A percentile compares a stretch with the other conserved stretches of the same genome.
phyloP scores from a whole-genome alignment of 2,113 vertebrate genomes.

The Strix uralensis region DNA sequence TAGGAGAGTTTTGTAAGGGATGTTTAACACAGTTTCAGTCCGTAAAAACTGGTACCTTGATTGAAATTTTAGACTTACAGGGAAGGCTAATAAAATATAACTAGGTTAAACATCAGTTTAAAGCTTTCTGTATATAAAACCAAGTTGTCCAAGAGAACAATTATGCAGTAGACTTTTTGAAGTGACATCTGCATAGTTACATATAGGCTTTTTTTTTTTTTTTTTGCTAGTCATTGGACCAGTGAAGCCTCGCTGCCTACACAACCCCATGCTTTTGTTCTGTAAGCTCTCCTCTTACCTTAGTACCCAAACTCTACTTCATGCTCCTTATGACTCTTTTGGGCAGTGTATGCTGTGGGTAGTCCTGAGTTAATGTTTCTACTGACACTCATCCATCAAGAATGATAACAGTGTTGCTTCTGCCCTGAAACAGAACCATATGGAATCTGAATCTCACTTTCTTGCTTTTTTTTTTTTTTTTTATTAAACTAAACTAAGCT shows the following conservation, averaged over 20 bases:
- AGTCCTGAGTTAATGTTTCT: neutral
- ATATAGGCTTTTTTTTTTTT: neutral
- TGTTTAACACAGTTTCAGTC: neutral
- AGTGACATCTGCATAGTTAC: neutral
- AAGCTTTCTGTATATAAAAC: neutral
- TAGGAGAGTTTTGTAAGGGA: neutral
- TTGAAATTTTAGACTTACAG: neutral
- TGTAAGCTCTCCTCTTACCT: neutral
- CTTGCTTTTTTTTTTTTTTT: neutral
- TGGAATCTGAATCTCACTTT: neutral
- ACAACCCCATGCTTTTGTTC: neutral
- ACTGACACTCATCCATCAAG: neutral
- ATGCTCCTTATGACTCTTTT: neutral
- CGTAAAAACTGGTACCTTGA: neutral
- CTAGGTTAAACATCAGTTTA: neutral
- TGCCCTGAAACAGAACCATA: neutral
- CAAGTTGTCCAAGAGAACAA: neutral
- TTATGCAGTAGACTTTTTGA: neutral
- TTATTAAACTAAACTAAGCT: neutral
- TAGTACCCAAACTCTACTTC: neutral
- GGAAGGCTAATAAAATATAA: neutral
- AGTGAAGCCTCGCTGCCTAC: neutral
- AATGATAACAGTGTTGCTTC: neutral
- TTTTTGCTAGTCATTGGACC: neutral
- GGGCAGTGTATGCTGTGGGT: neutral